A percentile compares a stretch with the other conserved stretches of the same genome.
phyloP scores from a whole-genome alignment of 2,113 vertebrate genomes.

The Brachyhypopomus occidentalis region DNA sequence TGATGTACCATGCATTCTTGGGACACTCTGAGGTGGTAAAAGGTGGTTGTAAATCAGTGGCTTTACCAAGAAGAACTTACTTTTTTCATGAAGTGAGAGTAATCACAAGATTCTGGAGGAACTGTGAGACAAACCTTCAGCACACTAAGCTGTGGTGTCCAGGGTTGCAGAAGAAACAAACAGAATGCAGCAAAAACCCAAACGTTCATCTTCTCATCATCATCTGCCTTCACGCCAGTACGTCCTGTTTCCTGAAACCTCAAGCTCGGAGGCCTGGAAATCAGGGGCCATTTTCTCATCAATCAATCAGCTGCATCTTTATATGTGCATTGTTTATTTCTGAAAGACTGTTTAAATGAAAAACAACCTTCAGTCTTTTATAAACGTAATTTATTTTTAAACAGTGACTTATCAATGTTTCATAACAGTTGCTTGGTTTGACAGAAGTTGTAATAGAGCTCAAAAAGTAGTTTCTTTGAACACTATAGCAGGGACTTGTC shows the following conservation, averaged over 20 bases:
- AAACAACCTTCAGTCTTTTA: no score
- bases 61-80: no score
- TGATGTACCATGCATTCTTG: no score
- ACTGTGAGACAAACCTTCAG: neutral
- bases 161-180: constrained; percentile 12
- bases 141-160: constrained; percentile 2
- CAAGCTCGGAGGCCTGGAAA: no score
- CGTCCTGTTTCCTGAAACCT: no score
- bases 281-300: no score
- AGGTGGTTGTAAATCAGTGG: neutral
- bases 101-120: constrained; percentile 6
- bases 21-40: no score
- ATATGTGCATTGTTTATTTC: no score
- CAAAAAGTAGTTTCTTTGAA: neutral
- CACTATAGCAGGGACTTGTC: neutral
- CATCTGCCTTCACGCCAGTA: neutral
- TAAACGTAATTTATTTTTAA: neutral
- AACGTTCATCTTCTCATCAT: neutral
- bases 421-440: neutral
- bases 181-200: constrained; percentile 34
- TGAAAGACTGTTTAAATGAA: no score
- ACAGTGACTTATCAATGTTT: neutral
- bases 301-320: no score
- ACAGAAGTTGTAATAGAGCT: constrained; percentile 25
- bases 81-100: no score